phyloP scores from a whole-genome alignment of 2,797 vertebrate genomes.

The Acipenser ruthenus region DNA sequence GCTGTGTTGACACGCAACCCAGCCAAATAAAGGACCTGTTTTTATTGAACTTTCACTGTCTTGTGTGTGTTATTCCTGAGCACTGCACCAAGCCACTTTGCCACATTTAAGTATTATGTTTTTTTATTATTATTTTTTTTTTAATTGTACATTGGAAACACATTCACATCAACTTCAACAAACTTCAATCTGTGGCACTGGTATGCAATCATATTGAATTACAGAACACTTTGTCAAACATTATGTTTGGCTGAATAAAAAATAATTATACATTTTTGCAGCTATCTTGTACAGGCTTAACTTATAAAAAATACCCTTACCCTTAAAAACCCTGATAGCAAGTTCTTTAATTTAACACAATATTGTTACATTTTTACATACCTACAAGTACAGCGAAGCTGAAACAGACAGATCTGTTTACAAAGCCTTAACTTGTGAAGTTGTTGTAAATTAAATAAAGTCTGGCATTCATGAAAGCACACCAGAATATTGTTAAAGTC shows the following conservation, averaged over 20 bases:
- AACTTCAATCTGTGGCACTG: conserved; percentile 1
- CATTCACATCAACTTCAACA: neutral
- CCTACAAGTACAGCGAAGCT: conserved; percentile 11
- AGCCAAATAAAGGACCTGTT: no score
- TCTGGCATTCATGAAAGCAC: no score
- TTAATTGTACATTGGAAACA: neutral
- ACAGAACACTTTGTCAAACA: neutral
- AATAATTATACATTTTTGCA: neutral
- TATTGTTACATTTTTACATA: conserved; percentile 6
- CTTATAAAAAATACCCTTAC: neutral
- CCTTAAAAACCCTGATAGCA: conserved; percentile 4
- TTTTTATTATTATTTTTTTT: neutral
- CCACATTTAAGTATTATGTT: no score
- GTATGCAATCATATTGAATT: neutral
- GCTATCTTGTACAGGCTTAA: neutral
- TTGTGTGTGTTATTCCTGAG: no score
- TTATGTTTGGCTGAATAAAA: neutral
- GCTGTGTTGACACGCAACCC: no score
- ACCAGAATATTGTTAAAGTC: no score
- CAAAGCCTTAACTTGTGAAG: no score
- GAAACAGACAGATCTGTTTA: no score
- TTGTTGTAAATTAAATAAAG: no score
- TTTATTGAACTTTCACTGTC: no score
- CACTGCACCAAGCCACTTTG: no score
- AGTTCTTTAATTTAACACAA: conserved; percentile 14